These are phyloP conservation scores for Cephus spinipes DNA, from an alignment of 2,888 invertebrate species.

Conservation along the genomic window DNA sequence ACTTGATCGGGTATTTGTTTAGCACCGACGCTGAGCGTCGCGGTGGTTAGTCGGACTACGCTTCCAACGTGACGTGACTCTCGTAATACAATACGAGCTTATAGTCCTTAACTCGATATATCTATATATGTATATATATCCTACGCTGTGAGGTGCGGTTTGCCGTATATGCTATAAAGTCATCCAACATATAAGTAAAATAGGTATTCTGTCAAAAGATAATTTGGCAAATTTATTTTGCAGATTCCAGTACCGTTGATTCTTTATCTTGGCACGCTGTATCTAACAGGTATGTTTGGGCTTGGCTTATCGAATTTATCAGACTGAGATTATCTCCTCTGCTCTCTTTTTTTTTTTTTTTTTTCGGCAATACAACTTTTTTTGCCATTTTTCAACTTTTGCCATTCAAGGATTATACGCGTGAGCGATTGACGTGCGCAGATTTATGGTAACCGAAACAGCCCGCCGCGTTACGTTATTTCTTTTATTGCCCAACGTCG, in stretches of 20 bases:
- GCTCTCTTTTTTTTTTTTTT: neutral
- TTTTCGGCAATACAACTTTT: neutral
- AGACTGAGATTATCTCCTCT: neutral
- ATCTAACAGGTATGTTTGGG: neutral
- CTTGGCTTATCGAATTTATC: neutral
- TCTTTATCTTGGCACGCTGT: neutral
- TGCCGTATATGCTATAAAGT: neutral
- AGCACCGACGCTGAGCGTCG: neutral
- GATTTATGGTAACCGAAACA: neutral
- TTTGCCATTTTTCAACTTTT: neutral
- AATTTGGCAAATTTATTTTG: neutral
- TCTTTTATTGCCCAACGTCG: neutral
- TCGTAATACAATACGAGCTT: slow-evolving; percentile 2
- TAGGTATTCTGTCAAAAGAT: neutral
- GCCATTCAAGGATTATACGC: neutral
- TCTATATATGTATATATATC: neutral
- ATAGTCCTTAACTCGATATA: neutral
- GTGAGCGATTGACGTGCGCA: neutral
- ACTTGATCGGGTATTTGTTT: neutral
- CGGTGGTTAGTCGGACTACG: neutral
- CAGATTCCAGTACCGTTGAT: neutral
- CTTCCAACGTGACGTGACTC: slow-evolving; percentile 16
- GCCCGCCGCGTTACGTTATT: neutral
- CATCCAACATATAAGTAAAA: neutral
- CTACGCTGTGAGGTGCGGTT: neutral